These are phyloP conservation scores for Spilarctia lutea DNA, from an alignment of 2,888 invertebrate species.

Conservation along the genomic window DNA sequence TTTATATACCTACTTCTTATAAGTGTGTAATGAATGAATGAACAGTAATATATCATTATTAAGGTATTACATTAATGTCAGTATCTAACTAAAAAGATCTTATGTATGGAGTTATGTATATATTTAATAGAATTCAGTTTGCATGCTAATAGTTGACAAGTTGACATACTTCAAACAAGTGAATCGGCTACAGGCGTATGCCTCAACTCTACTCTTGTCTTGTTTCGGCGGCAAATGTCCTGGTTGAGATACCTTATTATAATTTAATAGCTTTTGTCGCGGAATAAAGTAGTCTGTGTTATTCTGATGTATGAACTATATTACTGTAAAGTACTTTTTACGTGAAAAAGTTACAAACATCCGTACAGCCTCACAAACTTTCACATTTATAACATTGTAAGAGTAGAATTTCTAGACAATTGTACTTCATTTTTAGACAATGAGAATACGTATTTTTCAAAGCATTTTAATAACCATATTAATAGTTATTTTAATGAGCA, in stretches of 20 bases:
- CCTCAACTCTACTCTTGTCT: not conserved
- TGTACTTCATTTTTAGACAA: not conserved
- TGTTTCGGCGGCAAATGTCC: not conserved
- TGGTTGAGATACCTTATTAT: not conserved
- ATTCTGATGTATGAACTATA: too few species aligned
- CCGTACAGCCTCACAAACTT: too few species aligned
- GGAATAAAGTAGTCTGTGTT: too few species aligned
- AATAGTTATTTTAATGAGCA: not conserved
- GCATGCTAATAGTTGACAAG: not conserved
- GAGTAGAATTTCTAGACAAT: too few species aligned
- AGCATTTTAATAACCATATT: not conserved
- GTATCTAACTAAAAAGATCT: not conserved
- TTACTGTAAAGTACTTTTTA: too few species aligned
- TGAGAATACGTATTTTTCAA: not conserved
- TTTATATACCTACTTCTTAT: too few species aligned
- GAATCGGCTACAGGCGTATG: not conserved
- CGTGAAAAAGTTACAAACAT: too few species aligned
- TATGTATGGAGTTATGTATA: not conserved
- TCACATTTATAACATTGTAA: too few species aligned
- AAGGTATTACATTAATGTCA: not conserved
- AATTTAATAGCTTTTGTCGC: too few species aligned
- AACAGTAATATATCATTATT: too few species aligned
- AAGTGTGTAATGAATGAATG: too few species aligned
- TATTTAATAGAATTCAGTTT: not conserved
- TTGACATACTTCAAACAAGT: not conserved